Conservation (phyloP, 2,113 vertebrate genomes). For the Campylorhamphus procurvoides region DNA sequence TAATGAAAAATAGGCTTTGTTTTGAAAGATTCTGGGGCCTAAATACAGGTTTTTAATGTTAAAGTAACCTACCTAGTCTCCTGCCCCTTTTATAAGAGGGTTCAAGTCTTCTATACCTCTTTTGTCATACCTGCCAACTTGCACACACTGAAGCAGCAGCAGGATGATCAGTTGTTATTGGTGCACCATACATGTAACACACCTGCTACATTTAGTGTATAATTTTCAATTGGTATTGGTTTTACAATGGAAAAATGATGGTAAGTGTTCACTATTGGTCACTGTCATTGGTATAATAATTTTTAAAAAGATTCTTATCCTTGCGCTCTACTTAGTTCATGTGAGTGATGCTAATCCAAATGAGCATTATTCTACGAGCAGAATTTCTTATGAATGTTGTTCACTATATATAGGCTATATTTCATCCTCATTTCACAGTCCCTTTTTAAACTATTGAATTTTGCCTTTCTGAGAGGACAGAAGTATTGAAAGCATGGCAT, state of each 20-base stretch:
- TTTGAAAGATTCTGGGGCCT: not conserved
- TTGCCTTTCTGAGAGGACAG: not conserved
- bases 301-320: fast-evolving
- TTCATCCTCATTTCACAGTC: not conserved
- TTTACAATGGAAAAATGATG: not conserved
- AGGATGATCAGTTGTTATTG: not conserved
- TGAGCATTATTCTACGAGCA: not conserved
- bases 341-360: not conserved
- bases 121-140: not conserved
- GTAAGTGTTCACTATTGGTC: not conserved
- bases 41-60: not conserved
- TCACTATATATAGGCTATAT: not conserved
- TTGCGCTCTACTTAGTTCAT: not conserved
- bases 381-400: not conserved
- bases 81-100: not conserved
- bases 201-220: not conserved
- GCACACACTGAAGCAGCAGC: not conserved
- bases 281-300: not conserved
- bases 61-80: not conserved
- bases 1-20: not conserved
- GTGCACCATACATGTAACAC: not conserved
- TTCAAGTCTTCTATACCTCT: not conserved
- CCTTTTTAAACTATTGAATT: not conserved
- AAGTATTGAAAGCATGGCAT: not conserved
- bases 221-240: not conserved